Percentiles rank a stretch among this genome's conserved stretches.
These are phyloP conservation scores for Paralinhomoeus sp. DNA, from an alignment of 2,888 invertebrate species.

Conservation along the genomic window DNA sequence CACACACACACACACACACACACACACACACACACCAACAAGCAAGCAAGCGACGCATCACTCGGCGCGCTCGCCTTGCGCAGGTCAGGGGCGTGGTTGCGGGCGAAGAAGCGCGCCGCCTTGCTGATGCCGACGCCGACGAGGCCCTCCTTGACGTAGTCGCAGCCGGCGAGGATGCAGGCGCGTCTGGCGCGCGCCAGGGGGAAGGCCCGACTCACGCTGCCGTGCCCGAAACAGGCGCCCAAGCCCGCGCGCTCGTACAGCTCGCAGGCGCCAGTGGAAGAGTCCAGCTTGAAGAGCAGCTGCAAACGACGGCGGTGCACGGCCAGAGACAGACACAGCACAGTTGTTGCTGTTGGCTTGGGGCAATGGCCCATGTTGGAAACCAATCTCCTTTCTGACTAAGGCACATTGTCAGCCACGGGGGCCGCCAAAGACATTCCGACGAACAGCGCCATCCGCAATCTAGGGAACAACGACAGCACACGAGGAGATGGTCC, in stretches of 20 bases:
- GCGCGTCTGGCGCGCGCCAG: slow-evolving; percentile 73
- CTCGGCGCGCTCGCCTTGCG: no score
- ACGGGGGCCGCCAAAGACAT: background rate
- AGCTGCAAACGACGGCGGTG: no score
- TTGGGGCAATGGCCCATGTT: no score
- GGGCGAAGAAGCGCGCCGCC: slow-evolving; percentile 59
- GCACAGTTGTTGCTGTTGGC: no score
- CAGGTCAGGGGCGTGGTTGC: slow-evolving; percentile 53
- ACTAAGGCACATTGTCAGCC: no score
- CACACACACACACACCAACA: no score
- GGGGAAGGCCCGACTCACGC: background rate
- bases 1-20: no score
- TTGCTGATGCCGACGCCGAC: slow-evolving; percentile 77
- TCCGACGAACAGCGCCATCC: background rate
- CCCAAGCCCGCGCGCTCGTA: slow-evolving; percentile 15
- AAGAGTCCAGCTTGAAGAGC: slow-evolving; percentile 77
- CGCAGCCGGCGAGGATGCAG: slow-evolving; percentile 94
- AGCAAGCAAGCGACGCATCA: no score
- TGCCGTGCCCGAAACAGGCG: slow-evolving; percentile 6
- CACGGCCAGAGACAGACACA: no score
- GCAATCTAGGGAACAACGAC: background rate
- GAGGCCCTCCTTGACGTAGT: slow-evolving; percentile 61
- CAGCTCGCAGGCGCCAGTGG: slow-evolving; percentile 24
- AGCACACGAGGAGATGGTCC: slow-evolving; percentile 28
- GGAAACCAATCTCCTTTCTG: no score